These are phyloP conservation scores for Cyrtodaria siliqua DNA, from an alignment of 2,888 invertebrate species.

Conservation along the genomic window DNA sequence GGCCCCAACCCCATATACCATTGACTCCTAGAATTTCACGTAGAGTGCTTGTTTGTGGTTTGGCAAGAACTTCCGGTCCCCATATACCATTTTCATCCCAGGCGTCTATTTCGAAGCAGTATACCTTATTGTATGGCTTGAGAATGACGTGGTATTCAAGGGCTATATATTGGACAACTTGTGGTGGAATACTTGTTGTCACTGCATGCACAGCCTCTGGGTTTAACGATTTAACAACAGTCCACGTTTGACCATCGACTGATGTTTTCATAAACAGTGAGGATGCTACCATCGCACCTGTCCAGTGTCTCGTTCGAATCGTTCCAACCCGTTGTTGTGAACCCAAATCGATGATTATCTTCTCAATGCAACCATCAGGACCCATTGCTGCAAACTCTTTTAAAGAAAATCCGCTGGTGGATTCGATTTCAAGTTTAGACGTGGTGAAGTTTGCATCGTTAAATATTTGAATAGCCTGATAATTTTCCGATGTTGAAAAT, in stretches of 20 bases:
- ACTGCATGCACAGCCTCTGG: conserved; percentile 66
- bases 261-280: conserved; percentile 58
- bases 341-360: conserved; percentile 63
- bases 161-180: conserved; percentile 47
- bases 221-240: conserved; percentile 37
- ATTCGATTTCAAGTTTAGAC: conserved; percentile 47
- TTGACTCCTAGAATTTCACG: conserved; percentile 72
- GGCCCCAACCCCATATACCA: conserved; percentile 78
- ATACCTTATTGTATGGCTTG: conserved; percentile 60
- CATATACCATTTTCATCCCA: conserved; percentile 64
- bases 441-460: conserved; percentile 23
- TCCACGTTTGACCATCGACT: conserved; percentile 55
- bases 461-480: conserved; percentile 50
- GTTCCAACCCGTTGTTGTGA: conserved; percentile 40
- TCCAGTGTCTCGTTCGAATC: conserved; percentile 67
- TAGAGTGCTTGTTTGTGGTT: conserved; percentile 57
- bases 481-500: conserved; percentile 51
- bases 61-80: conserved; percentile 51
- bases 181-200: conserved; percentile 43
- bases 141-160: conserved; percentile 52
- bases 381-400: conserved; percentile 66
- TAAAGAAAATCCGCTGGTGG: conserved; percentile 43
- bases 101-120: conserved; percentile 71
- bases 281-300: conserved; percentile 54
- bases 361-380: conserved; percentile 55